A percentile compares a stretch with the other conserved stretches of the same genome.
These are phyloP conservation scores for Cyaniris semiargus DNA, from an alignment of 2,888 invertebrate species.

Conservation along the genomic window DNA sequence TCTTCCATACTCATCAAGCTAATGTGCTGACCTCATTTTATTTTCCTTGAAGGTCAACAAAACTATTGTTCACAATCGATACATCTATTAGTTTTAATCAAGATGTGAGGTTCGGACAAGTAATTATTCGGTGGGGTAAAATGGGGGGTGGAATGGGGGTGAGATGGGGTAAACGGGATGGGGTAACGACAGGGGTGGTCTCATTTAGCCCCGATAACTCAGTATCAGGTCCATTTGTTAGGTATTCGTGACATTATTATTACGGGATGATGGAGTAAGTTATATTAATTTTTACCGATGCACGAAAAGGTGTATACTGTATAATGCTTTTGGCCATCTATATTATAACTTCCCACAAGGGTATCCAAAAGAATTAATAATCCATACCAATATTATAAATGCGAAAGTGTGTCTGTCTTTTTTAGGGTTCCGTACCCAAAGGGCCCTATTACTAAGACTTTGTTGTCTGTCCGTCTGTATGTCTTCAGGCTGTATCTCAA, in stretches of 20 bases:
- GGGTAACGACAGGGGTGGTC: constrained; percentile 14
- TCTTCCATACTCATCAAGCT: no score
- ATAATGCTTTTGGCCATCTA: no score
- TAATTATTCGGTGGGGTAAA: constrained; percentile 10
- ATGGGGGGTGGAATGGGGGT: background rate
- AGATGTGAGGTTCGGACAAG: constrained; percentile 21
- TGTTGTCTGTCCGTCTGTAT: no score
- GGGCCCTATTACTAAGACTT: no score
- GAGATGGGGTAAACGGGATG: background rate
- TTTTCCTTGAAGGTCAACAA: background rate
- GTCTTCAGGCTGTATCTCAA: no score
- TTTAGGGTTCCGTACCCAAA: no score
- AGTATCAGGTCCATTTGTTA: constrained; percentile 8
- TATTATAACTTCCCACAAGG: no score
- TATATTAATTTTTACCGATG: background rate
- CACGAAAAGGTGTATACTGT: no score
- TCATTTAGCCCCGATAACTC: background rate
- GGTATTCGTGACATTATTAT: constrained; percentile 9
- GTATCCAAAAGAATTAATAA: no score
- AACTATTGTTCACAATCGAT: constrained; percentile 19
- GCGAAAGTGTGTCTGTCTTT: no score
- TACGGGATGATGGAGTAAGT: background rate
- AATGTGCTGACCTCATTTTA: no score
- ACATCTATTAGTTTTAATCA: constrained; percentile 27
- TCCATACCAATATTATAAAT: no score